Percentiles rank a stretch among this genome's conserved stretches.
phyloP scores from a whole-genome alignment of 2,113 vertebrate species.

The Puntigrus tetrazona region DNA sequence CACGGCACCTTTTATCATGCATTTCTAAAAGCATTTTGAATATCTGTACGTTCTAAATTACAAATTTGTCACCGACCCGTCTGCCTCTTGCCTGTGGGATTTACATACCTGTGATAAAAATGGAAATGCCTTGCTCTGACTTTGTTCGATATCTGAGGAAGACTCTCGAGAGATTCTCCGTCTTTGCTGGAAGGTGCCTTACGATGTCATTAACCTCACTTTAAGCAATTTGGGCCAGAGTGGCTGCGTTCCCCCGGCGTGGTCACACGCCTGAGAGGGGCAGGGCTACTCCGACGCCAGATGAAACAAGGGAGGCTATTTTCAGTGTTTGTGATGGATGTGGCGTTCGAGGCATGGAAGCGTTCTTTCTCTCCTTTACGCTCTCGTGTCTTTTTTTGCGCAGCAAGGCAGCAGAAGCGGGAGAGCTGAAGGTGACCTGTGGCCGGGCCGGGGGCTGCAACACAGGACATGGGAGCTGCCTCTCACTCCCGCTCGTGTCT shows the following conservation, averaged over 20 bases:
- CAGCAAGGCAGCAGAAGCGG: constrained; percentile 53
- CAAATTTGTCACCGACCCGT: not conserved
- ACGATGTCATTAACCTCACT: constrained; percentile 71
- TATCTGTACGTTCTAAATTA: not conserved
- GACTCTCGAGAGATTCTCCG: constrained; percentile 50
- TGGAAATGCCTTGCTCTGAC: constrained; percentile 41
- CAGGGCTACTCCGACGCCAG: constrained; percentile 51
- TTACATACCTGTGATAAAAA: constrained; percentile 48
- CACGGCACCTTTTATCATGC: no score
- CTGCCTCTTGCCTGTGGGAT: constrained; percentile 12
- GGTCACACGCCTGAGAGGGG: constrained; percentile 51
- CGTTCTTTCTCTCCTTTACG: not conserved
- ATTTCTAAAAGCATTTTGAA: not conserved
- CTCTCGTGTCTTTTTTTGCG: constrained; percentile 49
- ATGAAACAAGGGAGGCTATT: constrained; percentile 65
- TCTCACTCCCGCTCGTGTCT: constrained; percentile 80
- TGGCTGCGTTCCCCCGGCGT: constrained; percentile 49
- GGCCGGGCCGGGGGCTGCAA: constrained; percentile 80
- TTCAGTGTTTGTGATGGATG: constrained; percentile 70
- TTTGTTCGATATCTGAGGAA: constrained; percentile 45
- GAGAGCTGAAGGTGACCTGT: constrained; percentile 69
- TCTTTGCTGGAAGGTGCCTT: constrained; percentile 55
- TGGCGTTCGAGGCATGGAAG: constrained; percentile 49
- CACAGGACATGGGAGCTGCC: constrained; percentile 82
- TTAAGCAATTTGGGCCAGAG: constrained; percentile 68